Evolutionary conservation across 2,888 invertebrate species (phyloP), one percentile per base, ranked within the genome.

Genomic region (Ichneumoninae sp.): DNA sequence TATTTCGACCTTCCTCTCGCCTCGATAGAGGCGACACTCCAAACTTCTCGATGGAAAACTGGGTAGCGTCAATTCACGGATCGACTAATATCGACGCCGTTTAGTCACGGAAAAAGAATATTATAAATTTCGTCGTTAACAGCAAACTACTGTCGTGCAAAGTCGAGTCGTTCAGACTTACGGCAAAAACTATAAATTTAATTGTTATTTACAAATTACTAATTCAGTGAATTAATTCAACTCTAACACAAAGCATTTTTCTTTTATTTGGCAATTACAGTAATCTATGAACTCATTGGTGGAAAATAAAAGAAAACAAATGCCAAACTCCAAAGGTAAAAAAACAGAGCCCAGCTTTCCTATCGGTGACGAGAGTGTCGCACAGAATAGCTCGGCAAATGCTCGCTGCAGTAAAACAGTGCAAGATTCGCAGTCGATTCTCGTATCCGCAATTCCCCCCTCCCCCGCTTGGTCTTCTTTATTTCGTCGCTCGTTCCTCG

Each of bases 401-500:
- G 19, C 10, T 57, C 26, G 3, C 26, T 4, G 22, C 57, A 57
- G 26, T 57, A 57, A 57, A 57, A 57, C 57, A 26, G 57, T 22
- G 4, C 22, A 26, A 57, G 26, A 57, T 57, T 57, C 57, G 26
- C 57, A 57, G 57, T 10, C 57, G 57, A 57, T 57, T 57, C 26
- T 30, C 62, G 30, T 62, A 62, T 33, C 13, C 44, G 16, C 44
- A 16, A 62, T 62, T 30, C n/a, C 40, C 72, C 72, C 44, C 19
- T 54, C 62, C 26, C 33, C 22, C 60, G n/a, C 33, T 36, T 76
- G 54, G 19, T 36, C 71, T 72, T 60, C 69, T 65, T 60, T n/a
- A 30, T 57, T 30, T 26, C 30, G 16, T 33, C 30, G 16, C 16
- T 6, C 62, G 6, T 16, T 16, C 16, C n/a, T 16, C n/a, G 19